Percentiles rank a stretch among this genome's conserved stretches.
Evolutionary conservation across 1,140 invertebrate genomes (phyloP).

Genomic region (Papilio glaucus): DNA sequence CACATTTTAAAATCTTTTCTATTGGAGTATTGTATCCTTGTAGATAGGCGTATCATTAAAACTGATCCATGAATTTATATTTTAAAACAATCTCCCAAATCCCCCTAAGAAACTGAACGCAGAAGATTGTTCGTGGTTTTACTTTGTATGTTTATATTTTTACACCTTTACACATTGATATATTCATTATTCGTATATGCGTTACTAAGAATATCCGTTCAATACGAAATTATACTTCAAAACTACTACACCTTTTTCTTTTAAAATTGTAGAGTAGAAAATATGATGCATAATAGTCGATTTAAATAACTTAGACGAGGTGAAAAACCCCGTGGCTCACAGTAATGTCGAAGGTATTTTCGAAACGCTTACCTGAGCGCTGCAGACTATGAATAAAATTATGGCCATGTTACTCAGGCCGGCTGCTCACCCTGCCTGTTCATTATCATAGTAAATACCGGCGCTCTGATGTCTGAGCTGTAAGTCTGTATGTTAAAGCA

Average conservation of each 20-base stretch:
- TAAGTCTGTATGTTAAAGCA: background rate
- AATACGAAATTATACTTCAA: no score
- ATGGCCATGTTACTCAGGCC: background rate
- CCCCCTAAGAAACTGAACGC: no score
- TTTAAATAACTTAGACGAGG: background rate
- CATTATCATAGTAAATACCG: background rate
- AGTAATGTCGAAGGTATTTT: slow-evolving; percentile 16
- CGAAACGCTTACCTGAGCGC: slow-evolving; percentile 7
- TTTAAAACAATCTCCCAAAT: no score
- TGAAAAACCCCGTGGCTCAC: background rate
- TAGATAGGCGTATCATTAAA: no score
- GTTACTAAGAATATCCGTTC: no score
- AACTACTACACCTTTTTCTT: background rate
- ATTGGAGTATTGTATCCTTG: no score
- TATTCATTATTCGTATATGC: no score
- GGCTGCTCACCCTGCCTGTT: background rate
- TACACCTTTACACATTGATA: no score
- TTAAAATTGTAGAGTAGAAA: background rate
- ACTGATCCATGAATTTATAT: no score
- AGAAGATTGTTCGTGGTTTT: no score
- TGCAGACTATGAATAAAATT: slow-evolving; percentile 23
- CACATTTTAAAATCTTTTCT: no score
- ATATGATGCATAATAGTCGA: background rate
- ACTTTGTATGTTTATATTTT: no score
- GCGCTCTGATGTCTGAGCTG: background rate